Conservation (phyloP, 92 coral and sea anemone genomes). For the Parazoanthus swiftii region DNA sequence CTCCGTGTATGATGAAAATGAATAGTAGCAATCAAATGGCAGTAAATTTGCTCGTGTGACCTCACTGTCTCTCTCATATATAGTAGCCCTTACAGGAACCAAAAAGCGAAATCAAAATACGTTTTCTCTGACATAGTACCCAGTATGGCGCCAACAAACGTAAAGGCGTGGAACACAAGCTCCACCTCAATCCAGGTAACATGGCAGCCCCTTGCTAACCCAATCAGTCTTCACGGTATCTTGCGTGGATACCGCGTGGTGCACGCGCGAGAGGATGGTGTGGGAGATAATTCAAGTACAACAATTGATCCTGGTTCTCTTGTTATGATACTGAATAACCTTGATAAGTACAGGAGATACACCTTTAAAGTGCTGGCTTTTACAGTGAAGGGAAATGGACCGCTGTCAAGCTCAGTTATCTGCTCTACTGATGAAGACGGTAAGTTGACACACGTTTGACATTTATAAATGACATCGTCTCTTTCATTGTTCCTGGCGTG, state of each 20-base stretch:
- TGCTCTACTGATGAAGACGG: conserved; percentile 74
- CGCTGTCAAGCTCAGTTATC: conserved; percentile 25
- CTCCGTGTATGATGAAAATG: no score
- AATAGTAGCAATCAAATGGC: no score
- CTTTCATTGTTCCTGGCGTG: no score
- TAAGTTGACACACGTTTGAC: conserved; percentile 12
- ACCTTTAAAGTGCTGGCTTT: conserved; percentile 53
- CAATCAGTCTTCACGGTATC: conserved; percentile 60
- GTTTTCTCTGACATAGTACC: conserved; percentile 45
- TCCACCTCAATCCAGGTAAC: conserved; percentile 66
- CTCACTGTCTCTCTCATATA: no score
- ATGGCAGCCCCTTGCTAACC: conserved; percentile 73
- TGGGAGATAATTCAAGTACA: not conserved
- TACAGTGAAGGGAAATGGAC: conserved; percentile 68
- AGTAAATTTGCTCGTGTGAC: no score
- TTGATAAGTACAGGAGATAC: conserved; percentile 52
- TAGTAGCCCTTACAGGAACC: not conserved
- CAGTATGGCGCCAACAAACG: conserved; percentile 50
- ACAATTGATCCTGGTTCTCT: not conserved
- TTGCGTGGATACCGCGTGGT: conserved; percentile 56
- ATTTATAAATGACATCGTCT: no score
- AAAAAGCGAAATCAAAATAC: not conserved
- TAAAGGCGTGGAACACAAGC: conserved; percentile 65
- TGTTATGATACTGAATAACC: conserved; percentile 9
- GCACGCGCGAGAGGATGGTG: conserved; percentile 58